Base-by-base conservation (phyloP, 2,797 vertebrate species). In the Huso huso region DNA sequence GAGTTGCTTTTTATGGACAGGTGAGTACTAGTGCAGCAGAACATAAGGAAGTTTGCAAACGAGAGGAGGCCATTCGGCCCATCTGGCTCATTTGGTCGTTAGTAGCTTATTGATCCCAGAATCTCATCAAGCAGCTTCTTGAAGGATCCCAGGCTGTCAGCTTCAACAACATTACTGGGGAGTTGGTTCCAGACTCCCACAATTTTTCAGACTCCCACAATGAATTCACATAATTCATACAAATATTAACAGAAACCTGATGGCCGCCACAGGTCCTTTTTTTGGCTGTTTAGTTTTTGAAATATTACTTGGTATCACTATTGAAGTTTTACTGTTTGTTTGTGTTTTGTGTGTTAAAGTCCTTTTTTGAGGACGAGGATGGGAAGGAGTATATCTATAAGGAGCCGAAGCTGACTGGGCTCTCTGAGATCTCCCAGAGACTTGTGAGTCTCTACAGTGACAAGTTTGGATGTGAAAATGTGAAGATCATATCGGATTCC, bases 311-410 rank as follows among this genome's bases (percentile, higher is more conserved):
- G 67, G 0, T 12, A 15, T 37, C 6, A 49, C 1, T 6, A n/a
- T 7, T 1, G 0, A 37, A 6, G 1, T 58, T 12, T 69, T 3
- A 70, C 0, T 74, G 63, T 66, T 65, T 6, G 48, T 12, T 48
- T 8, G 6, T 58, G 55, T 37, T 37, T 37, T 37, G 23, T 37
- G 23, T 37, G 23, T 48, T n/a, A 4, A 71, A 98, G 95, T 84
- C 92, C 0, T 97, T 95, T 83, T 99, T 99, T 72, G 97, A 99
- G 85, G 96, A 99, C 74, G 95, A 99, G 75, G 97, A 99, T 59
- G 93, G 96, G 57, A 98, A 96, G 69, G 95, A 98, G 67, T 99
- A 99, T 48, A 91, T 99, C 71, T 99, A 99, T 84, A 99, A 99
- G 77, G 97, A 99, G 55, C 95, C 96, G 52, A 98, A 99, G 74